Evolutionary conservation across 2,113 vertebrate genomes (phyloP), one percentile per base, ranked within the genome.

Genomic region (Maccullochella peelii): DNA sequence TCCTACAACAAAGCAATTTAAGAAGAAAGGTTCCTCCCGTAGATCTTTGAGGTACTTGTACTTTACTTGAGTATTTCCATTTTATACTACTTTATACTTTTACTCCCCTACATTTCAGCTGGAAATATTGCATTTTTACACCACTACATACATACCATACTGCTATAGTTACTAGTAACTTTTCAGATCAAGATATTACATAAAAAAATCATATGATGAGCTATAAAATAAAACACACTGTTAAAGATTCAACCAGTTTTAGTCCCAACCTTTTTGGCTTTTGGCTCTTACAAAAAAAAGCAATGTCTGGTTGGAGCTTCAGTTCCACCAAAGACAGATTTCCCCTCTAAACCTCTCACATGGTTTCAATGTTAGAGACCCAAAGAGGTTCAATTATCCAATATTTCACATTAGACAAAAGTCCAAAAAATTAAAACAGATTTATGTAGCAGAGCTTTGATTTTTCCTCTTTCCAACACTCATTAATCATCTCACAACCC

Each of bases 1-100:
- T 73, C 67, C 77, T 36, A 84, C 77, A 86, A 87, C 90, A 91
- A 90, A 91, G 73, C 76, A 73, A 66, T 85, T 86, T 73, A 84
- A 83, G 74, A 90, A 36, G 70, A 84, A 91, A 89, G 84, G 80
- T 79, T 73, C 70, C 79, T 81, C 82, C 78, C 4, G 2, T 44
- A 71, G 66, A 79, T 59, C 30, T 52, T 20, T 49, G 2, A 68
- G 16, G 42, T 68, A 30, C 42, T 47, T 47, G 25, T 8, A 47
- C 50, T 12, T 50, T 18, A 27, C 16, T 16, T 7, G 3, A 50
- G 27, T 33, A 44, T 44, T 68, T 36, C 7, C 8, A 21, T 21
- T 33, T 58, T 50, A 23, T 50, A 14, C 20, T 15, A 70, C 10
- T 52, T 36, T 33, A 14, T 23, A 70, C 27, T 14, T 50, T 30